phyloP scores from a whole-genome alignment of 2,797 vertebrate genomes.

The Sphaeramia orbicularis region DNA sequence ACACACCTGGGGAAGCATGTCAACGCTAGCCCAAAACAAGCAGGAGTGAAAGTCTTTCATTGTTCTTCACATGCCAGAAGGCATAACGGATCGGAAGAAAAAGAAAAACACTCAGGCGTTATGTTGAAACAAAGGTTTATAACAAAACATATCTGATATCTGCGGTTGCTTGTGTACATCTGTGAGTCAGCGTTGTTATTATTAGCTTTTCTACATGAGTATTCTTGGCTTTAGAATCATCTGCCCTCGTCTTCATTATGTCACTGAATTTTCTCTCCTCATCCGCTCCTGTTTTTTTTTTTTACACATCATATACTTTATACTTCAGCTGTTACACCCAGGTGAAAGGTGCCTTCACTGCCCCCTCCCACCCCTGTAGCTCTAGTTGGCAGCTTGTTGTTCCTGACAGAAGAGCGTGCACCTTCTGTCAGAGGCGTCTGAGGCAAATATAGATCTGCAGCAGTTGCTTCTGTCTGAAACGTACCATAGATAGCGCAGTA shows the following conservation, averaged over 20 bases:
- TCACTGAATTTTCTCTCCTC: constrained; percentile 24
- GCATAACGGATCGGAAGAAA: too few relatives aligned
- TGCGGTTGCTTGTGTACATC: too few relatives aligned
- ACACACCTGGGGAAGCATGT: too few relatives aligned
- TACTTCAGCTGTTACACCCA: constrained; percentile 31
- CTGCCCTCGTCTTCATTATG: background rate
- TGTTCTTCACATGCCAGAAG: too few relatives aligned
- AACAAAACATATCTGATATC: too few relatives aligned
- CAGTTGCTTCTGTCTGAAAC: constrained; percentile 58
- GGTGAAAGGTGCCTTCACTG: constrained; percentile 1
- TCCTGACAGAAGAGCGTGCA: constrained; percentile 53
- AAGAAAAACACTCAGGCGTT: too few relatives aligned
- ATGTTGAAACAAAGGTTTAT: too few relatives aligned
- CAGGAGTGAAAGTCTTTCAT: too few relatives aligned
- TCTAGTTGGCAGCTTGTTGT: constrained; percentile 50
- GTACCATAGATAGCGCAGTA: constrained; percentile 46
- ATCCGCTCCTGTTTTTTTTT: constrained; percentile 16
- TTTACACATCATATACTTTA: constrained; percentile 33
- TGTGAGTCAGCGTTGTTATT: too few relatives aligned
- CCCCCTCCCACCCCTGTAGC: constrained; percentile 1
- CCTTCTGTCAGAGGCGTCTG: constrained; percentile 55
- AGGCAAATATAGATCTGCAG: constrained; percentile 70
- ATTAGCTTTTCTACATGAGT: too few relatives aligned
- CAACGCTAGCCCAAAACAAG: too few relatives aligned
- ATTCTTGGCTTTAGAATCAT: background rate